phyloP scores from a whole-genome alignment of 1,140 invertebrate genomes.

The Solenopsis fugax region DNA sequence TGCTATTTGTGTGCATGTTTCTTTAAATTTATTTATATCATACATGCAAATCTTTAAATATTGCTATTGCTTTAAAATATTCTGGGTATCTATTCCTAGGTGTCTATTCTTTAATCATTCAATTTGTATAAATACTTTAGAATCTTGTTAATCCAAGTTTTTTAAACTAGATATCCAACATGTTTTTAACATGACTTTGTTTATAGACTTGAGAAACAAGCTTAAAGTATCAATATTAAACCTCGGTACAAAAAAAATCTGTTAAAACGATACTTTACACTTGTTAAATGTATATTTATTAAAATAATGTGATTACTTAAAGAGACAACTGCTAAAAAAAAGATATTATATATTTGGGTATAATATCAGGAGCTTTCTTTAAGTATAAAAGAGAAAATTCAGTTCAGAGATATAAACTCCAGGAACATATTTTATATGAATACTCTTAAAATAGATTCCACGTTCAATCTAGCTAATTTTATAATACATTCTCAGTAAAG shows the following conservation, averaged over 20 bases:
- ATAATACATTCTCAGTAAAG: neutral
- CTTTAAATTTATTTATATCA: neutral
- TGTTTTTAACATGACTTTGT: neutral
- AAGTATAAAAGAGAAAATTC: neutral
- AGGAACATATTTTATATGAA: neutral
- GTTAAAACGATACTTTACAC: neutral
- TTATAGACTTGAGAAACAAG: neutral
- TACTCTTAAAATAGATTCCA: neutral
- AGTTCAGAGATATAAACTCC: neutral
- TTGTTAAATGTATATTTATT: neutral
- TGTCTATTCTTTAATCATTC: neutral
- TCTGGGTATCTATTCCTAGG: too few relatives aligned
- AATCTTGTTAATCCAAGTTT: neutral
- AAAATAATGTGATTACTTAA: conserved; percentile 2
- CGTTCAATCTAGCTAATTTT: neutral
- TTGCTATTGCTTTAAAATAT: conserved; percentile 1
- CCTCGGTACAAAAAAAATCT: neutral
- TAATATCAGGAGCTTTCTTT: neutral
- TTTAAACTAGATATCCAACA: too few relatives aligned
- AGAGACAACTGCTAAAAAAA: neutral
- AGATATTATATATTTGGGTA: neutral
- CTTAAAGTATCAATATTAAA: neutral
- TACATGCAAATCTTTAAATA: neutral
- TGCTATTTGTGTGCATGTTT: neutral
- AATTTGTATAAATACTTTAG: neutral